Evolutionary conservation across 2,113 vertebrate genomes (phyloP).

Genomic region (Bujurquina vittata): DNA sequence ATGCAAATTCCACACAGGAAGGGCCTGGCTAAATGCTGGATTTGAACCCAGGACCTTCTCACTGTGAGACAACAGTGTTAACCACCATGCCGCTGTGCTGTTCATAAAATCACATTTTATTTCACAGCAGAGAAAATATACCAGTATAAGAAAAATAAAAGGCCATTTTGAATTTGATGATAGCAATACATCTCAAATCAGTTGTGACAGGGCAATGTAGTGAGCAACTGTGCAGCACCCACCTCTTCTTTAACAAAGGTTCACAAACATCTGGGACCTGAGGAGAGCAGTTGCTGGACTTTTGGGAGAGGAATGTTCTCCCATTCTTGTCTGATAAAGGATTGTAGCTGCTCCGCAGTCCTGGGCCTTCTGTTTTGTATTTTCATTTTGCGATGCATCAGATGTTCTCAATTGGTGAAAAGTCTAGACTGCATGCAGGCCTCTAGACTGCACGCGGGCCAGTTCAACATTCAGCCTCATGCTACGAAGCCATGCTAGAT

Average conservation of each 20-base stretch:
- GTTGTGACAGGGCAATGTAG: background rate
- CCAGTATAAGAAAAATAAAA: background rate
- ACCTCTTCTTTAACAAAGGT: background rate
- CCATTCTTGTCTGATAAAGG: background rate
- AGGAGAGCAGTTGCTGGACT: background rate
- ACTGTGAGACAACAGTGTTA: too few species aligned
- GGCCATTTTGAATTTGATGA: background rate
- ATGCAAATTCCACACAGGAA: too few species aligned
- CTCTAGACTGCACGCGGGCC: too few species aligned
- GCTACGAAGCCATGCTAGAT: background rate
- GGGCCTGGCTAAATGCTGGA: too few species aligned
- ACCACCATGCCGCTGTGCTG: too few species aligned
- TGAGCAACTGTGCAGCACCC: background rate
- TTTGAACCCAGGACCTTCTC: too few species aligned
- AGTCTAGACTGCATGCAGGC: background rate
- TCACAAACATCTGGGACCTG: background rate
- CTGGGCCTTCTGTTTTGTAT: background rate
- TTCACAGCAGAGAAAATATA: background rate
- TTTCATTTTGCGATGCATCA: background rate
- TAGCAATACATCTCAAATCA: background rate
- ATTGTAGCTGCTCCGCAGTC: background rate
- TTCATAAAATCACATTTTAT: too few species aligned
- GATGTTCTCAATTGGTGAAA: background rate
- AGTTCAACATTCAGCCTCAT: background rate
- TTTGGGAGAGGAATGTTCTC: background rate